Base-by-base conservation (phyloP, 2,797 vertebrate genomes). In the Orientallactaga sibirica region DNA sequence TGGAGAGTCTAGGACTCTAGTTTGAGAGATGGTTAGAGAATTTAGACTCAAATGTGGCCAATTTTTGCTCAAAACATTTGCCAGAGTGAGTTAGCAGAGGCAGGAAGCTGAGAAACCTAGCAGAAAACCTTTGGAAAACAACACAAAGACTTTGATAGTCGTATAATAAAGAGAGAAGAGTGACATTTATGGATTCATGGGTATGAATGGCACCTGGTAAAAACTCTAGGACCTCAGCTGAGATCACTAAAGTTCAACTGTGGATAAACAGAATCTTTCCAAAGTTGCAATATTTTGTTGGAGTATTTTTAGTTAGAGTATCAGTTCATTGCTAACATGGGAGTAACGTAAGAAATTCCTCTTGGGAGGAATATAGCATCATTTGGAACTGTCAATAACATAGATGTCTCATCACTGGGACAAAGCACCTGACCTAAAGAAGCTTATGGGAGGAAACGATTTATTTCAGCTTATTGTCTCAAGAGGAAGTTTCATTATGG, bases 121-220 rank as follows among this genome's bases (percentile, higher is more conserved):
- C 33, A 81, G 19, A 83, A 89, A 91, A 48, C 7, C 85, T 91
- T 87, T 91, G 70, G 62, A 87, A 90, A 82, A 52, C 24, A 86
- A 71, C 48, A n/a, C 41, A 15, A 2, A 92, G 22, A 22, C 25
- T 43, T 76, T 52, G 10, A 27, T 75, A 3, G 66, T 58, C 62
- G 70, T 68, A 25, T 78, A 84, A 74, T n/a, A 78, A 64, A 19
- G n/a, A 68, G 16, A 73, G 4, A 68, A 87, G 20, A 76, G 48
- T 91, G 79, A 75, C 25, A 88, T 25, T 76, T 37, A 70, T 85
- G 58, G 73, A 67, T 7, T 20, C 12, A 87, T 20, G 8, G 24
- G 8, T 62, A 1, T 52, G 19, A 61, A 62, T 5, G 7, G 27
- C 27, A 37, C 14, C n/a, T 76, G 11, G n/a, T 79, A 1, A 33